Conservation (phyloP, 2,888 invertebrate species). For the Hoplodrina blanda region DNA sequence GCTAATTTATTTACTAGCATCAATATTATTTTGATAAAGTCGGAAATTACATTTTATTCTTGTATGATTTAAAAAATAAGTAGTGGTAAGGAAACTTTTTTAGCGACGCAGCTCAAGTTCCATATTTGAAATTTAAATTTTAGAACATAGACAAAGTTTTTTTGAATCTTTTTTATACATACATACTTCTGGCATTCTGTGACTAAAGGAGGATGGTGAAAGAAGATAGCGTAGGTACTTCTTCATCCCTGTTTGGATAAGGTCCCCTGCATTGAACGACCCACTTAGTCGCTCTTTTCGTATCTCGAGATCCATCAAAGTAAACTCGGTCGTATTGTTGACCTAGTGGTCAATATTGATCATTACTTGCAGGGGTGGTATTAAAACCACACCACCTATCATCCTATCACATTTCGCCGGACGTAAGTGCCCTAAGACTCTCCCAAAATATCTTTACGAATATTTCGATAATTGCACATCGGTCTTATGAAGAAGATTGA, state of each 20-base stretch:
- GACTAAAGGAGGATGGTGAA: background rate
- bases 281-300: conserved; percentile 39
- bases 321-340: conserved; percentile 30
- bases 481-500: too few relatives aligned
- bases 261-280: conserved; percentile 45
- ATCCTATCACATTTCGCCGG: conserved; percentile 16
- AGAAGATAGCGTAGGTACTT: background rate
- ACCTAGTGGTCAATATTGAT: conserved; percentile 30
- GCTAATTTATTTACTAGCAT: background rate
- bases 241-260: conserved; percentile 28
- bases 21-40: too few relatives aligned
- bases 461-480: too few relatives aligned
- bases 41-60: too few relatives aligned
- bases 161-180: too few relatives aligned
- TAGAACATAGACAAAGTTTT: too few relatives aligned
- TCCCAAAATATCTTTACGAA: background rate
- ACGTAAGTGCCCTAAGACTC: background rate
- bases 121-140: too few relatives aligned
- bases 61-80: too few relatives aligned
- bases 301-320: conserved; percentile 43
- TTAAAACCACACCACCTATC: conserved; percentile 22
- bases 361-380: conserved; percentile 41
- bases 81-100: background rate
- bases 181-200: background rate
- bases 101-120: too few relatives aligned